Conservation (phyloP, 2,797 vertebrate species). For the Artibeus jamaicensis region DNA sequence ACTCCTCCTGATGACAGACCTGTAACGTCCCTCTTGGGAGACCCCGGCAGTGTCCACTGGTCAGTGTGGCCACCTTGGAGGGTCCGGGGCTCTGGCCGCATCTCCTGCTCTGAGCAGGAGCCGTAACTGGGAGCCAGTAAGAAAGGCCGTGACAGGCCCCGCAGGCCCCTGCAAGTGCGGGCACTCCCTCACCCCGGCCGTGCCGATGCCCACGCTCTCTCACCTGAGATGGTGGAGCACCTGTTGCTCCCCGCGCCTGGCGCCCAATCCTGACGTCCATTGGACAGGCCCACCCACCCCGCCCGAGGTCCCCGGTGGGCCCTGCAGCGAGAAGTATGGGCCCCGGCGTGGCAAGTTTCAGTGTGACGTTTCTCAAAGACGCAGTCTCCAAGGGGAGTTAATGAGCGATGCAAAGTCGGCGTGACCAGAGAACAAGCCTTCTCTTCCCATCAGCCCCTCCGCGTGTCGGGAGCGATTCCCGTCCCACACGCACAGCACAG, state of each 20-base stretch:
- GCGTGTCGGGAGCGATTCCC: accelerated
- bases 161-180: background rate
- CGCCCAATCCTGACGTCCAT: accelerated
- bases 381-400: slow-evolving; percentile 72
- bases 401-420: slow-evolving; percentile 65
- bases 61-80: background rate
- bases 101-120: background rate
- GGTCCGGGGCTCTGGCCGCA: no score
- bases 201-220: accelerated
- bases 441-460: background rate
- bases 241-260: background rate
- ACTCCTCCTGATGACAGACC: background rate
- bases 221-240: background rate
- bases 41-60: background rate
- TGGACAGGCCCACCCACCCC: background rate
- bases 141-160: accelerated
- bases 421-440: slow-evolving; percentile 8
- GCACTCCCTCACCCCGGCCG: accelerated
- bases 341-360: slow-evolving; percentile 55
- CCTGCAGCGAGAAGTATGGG: background rate
- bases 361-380: slow-evolving; percentile 70
- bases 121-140: accelerated
- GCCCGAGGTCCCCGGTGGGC: accelerated
- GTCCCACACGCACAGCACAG: background rate
- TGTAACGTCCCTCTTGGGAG: background rate